Conservation (phyloP, 2,888 invertebrate genomes). For the Agrochola litura region DNA sequence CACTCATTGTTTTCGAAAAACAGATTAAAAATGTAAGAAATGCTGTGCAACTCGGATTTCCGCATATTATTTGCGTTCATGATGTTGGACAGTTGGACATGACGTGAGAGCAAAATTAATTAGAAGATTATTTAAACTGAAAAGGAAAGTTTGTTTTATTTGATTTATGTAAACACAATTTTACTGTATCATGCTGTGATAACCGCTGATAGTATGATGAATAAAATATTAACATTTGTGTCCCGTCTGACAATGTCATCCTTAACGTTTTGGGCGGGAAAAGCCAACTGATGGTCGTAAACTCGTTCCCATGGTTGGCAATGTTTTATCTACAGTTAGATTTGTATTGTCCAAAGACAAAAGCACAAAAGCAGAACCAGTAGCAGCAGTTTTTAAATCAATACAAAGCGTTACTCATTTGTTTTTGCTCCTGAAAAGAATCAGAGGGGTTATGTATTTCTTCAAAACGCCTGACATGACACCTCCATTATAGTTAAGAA, state of each 20-base stretch:
- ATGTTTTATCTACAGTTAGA: not conserved
- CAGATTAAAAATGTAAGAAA: not conserved
- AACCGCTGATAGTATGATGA: not conserved
- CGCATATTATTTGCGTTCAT: conserved; percentile 5
- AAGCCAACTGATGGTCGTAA: not conserved
- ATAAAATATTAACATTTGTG: not conserved
- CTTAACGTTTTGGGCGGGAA: not conserved
- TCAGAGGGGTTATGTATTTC: conserved; percentile 10
- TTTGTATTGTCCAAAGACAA: too few relatives aligned
- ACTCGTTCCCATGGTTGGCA: not conserved
- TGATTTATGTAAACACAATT: not conserved
- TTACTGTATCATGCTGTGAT: not conserved
- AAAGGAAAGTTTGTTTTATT: not conserved
- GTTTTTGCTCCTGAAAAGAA: conserved; percentile 1
- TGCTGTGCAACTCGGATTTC: not conserved
- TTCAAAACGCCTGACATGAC: not conserved
- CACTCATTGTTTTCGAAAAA: not conserved
- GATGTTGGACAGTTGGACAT: not conserved
- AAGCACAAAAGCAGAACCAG: too few relatives aligned
- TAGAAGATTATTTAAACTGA: not conserved
- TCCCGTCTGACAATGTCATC: not conserved
- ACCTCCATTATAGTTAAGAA: not conserved
- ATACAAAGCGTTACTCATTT: conserved; percentile 1
- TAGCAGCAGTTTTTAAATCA: too few relatives aligned
- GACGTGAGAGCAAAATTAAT: not conserved